These are phyloP conservation scores for Bergia sp. DNA, from an alignment of 92 coral and sea anemone genomes.

Conservation along the genomic window DNA sequence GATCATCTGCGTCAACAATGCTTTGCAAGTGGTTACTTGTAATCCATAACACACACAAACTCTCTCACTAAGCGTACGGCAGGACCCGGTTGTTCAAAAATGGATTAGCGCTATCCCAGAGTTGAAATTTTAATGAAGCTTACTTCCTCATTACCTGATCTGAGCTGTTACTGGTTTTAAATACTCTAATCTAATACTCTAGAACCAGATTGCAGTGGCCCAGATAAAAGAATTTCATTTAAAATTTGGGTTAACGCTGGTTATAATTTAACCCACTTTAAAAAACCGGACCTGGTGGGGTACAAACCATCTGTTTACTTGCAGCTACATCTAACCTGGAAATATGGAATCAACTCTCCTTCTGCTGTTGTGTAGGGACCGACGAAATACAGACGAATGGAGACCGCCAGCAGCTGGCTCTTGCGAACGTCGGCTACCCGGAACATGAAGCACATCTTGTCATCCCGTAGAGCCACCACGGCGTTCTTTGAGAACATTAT, in stretches of 20 bases:
- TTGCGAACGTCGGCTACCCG: constrained; percentile 95
- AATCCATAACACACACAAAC: too few relatives aligned
- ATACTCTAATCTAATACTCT: too few relatives aligned
- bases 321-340: constrained; percentile 54
- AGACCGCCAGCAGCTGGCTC: constrained; percentile 86
- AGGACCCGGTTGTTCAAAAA: not conserved
- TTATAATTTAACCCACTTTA: not conserved
- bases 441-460: constrained; percentile 71
- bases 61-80: not conserved
- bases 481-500: constrained; percentile 85
- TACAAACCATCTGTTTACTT: not conserved
- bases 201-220: not conserved
- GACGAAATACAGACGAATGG: constrained; percentile 75
- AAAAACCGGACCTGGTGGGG: not conserved
- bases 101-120: not conserved
- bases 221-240: not conserved
- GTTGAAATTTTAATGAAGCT: not conserved
- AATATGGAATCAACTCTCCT: constrained; percentile 70
- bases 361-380: constrained; percentile 65
- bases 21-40: too few relatives aligned
- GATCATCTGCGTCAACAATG: too few relatives aligned
- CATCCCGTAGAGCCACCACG: constrained; percentile 74
- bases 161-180: not conserved
- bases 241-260: not conserved
- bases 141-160: not conserved